Evolutionary conservation across 2,113 vertebrate genomes (phyloP), one percentile per base, ranked within the genome.

Genomic region (Abramis brama): DNA sequence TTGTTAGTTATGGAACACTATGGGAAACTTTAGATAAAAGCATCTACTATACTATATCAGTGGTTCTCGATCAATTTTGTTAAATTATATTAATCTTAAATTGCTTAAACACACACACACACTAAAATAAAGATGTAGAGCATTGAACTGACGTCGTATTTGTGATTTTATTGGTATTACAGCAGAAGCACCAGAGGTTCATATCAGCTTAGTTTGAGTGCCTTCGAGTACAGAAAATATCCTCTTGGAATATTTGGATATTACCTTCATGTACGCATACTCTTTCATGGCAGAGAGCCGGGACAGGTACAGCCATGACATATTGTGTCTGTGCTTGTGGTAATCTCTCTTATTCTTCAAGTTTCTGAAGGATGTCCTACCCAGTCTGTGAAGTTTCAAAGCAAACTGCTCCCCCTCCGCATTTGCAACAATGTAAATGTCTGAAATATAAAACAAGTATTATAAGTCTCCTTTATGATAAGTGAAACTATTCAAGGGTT

Each of bases 231-330:
- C 36, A 73, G 36, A 43, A 43, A 43, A 43, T 43, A 12, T n/a
- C 17, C 25, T 52, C 27, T 80, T 64, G 50, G 27, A n/a, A 84
- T 73, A 55, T 70, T 39, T 8, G 9, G 15, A 60, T 1, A 7
- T 79, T 95, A 99, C 98, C 96, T 99, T 99, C 98, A 99, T 99
- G 86, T 97, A 99, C n/a, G 97, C 98, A 94, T 95, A 99, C 92
- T 99, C 98, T 81, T 98, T 99, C 97, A 96, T 97, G 52, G 98
- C 98, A 86, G 98, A 97, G 71, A 98, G 95, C n/a, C 98, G 96
- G 68, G 98, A 99, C 57, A 99, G 95, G 88, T 99, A 99, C 21
- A 99, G 96, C 98, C 98, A 99, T 7, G 98, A 99, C 93, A 98
- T 95, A 70, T 95, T 98, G 84, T 95, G 94, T 47, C 98, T 94